These are phyloP conservation scores for Phylloscopus trochiloides DNA, from an alignment of 2,113 vertebrate genomes.

Conservation along the genomic window DNA sequence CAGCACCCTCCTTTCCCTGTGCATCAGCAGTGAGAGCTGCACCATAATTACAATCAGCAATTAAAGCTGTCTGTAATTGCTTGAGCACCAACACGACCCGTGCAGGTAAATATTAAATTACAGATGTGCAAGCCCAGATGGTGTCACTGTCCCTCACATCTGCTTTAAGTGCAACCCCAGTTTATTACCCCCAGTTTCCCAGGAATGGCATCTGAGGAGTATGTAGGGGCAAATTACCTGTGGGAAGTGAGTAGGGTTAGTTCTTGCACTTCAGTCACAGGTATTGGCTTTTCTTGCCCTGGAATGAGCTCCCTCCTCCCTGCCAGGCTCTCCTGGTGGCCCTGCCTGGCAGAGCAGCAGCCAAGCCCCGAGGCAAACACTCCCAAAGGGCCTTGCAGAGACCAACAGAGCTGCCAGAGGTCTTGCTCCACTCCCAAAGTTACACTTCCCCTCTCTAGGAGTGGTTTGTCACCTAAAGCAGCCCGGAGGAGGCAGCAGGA, in stretches of 20 bases:
- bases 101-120: not conserved
- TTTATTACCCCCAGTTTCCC: fast-evolving
- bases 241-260: not conserved
- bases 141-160: not conserved
- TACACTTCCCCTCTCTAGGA: not conserved
- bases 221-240: not conserved
- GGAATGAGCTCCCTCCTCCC: not conserved
- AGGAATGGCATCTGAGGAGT: not conserved
- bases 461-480: not conserved
- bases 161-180: not conserved
- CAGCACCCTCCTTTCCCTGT: not conserved
- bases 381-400: not conserved
- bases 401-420: not conserved
- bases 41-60: not conserved
- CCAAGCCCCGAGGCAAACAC: not conserved
- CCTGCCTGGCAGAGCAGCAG: not conserved
- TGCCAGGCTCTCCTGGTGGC: not conserved
- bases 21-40: not conserved
- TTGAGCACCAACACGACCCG: fast-evolving
- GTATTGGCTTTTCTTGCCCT: not conserved
- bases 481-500: not conserved
- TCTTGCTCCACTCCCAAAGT: not conserved
- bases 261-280: not conserved
- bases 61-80: not conserved
- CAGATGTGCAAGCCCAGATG: not conserved